A percentile compares a stretch with the other conserved stretches of the same genome.
These are phyloP conservation scores for Zygothrica quintamaculata DNA, from an alignment of 2,888 invertebrate genomes.

Conservation along the genomic window DNA sequence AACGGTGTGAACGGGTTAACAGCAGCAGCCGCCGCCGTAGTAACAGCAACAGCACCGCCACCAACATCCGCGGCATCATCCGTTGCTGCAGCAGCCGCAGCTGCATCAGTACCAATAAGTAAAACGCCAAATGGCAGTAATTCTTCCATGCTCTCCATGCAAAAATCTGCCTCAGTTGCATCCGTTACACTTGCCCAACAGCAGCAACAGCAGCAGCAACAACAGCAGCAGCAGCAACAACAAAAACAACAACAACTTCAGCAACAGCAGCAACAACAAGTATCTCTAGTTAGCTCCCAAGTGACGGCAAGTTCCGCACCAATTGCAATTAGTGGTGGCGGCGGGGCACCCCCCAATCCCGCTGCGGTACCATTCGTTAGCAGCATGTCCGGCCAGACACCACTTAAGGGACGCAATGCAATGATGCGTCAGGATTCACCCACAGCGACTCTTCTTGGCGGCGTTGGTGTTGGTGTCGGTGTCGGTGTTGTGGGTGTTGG, in stretches of 20 bases:
- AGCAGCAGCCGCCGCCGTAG: slow-evolving; percentile 57
- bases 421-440: slow-evolving; percentile 82
- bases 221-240: slow-evolving; percentile 72
- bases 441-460: slow-evolving; percentile 72
- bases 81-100: slow-evolving; percentile 40
- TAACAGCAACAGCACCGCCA: slow-evolving; percentile 39
- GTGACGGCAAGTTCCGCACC: slow-evolving; percentile 62
- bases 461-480: too few relatives aligned
- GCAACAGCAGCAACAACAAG: slow-evolving; percentile 71
- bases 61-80: slow-evolving; percentile 17
- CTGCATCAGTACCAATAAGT: slow-evolving; percentile 51
- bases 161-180: slow-evolving; percentile 77
- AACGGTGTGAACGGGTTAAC: slow-evolving; percentile 77
- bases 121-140: slow-evolving; percentile 73
- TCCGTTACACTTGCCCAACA: slow-evolving; percentile 80
- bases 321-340: slow-evolving; percentile 65
- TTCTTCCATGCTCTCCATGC: slow-evolving; percentile 77
- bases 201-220: slow-evolving; percentile 67
- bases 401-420: slow-evolving; percentile 77
- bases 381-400: slow-evolving; percentile 79
- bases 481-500: too few relatives aligned
- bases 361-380: slow-evolving; percentile 78
- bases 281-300: slow-evolving; percentile 43
- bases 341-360: slow-evolving; percentile 65
- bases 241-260: slow-evolving; percentile 68